phyloP scores from a whole-genome alignment of 1,140 invertebrate species.

The Samia ricini region DNA sequence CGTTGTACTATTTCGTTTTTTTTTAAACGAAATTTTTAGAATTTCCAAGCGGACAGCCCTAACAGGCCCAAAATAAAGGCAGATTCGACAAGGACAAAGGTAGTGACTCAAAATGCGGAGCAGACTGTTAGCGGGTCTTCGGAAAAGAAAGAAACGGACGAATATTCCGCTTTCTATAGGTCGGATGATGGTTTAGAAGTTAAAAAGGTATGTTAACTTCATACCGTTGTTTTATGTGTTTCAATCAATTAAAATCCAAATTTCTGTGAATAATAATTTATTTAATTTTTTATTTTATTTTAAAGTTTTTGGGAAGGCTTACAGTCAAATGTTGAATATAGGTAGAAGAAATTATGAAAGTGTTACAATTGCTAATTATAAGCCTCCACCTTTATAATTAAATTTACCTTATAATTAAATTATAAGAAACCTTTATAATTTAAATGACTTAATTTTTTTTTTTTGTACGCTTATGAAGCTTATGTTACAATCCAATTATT shows the following conservation, averaged over 20 bases:
- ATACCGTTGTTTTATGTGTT: too few species aligned
- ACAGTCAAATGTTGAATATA: too few species aligned
- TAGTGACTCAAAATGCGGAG: not conserved
- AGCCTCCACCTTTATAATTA: too few species aligned
- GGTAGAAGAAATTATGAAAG: too few species aligned
- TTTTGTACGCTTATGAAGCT: too few species aligned
- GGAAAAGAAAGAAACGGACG: conserved; percentile 3
- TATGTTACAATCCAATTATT: not conserved
- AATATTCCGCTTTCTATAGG: conserved; percentile 47
- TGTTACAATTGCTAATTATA: too few species aligned
- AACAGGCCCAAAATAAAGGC: not conserved
- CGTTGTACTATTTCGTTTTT: too few species aligned
- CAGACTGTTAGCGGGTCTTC: not conserved
- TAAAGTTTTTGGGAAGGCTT: too few species aligned
- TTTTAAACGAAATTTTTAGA: conserved; percentile 5
- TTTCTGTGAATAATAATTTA: too few species aligned
- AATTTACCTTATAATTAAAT: too few species aligned
- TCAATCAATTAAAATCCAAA: too few species aligned
- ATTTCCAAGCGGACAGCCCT: not conserved
- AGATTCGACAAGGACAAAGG: not conserved
- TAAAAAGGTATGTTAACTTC: conserved; percentile 42
- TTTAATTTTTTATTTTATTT: conserved; percentile 3
- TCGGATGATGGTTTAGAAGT: conserved; percentile 48
- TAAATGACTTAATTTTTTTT: not conserved
- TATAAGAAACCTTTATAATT: too few species aligned